Conservation (phyloP, 1,140 invertebrate species). For the Drosophila auraria region DNA sequence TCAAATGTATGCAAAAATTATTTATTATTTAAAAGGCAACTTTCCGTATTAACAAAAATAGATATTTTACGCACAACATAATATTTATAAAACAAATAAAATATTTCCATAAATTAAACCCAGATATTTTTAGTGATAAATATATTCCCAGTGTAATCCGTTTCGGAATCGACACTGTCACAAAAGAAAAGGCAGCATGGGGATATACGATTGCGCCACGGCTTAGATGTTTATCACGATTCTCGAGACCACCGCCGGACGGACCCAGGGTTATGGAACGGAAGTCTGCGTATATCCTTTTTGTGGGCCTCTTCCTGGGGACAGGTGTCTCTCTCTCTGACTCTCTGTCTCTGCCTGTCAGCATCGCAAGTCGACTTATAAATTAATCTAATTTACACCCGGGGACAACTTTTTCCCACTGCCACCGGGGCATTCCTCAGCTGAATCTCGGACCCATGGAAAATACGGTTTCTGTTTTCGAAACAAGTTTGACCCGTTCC, state of each 20-base stretch:
- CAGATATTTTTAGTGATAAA: rapidly evolving
- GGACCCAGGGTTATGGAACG: constrained; percentile 36
- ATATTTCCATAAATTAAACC: neutral
- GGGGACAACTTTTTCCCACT: constrained; percentile 42
- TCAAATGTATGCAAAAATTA: neutral
- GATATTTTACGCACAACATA: neutral
- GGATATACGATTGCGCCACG: constrained; percentile 58
- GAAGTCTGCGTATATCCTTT: constrained; percentile 55
- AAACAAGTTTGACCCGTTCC: constrained; percentile 79
- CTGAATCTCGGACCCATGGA: constrained; percentile 61
- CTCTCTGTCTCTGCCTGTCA: constrained; percentile 18
- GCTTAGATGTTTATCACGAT: constrained; percentile 74
- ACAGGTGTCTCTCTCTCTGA: constrained; percentile 23
- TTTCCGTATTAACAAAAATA: neutral
- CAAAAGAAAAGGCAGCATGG: constrained; percentile 46
- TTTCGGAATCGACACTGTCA: constrained; percentile 48
- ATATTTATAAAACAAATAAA: too few species aligned
- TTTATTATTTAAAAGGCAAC: too few species aligned
- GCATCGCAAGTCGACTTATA: constrained; percentile 37
- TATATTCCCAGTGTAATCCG: constrained; percentile 36
- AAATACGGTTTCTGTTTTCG: constrained; percentile 69
- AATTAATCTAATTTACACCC: constrained; percentile 55
- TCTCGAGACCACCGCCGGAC: constrained; percentile 7
- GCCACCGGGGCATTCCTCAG: constrained; percentile 39
- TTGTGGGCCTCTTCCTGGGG: constrained; percentile 16